Evolutionary conservation across 2,113 vertebrate species (phyloP).

Genomic region (Hippopotamus amphibius): DNA sequence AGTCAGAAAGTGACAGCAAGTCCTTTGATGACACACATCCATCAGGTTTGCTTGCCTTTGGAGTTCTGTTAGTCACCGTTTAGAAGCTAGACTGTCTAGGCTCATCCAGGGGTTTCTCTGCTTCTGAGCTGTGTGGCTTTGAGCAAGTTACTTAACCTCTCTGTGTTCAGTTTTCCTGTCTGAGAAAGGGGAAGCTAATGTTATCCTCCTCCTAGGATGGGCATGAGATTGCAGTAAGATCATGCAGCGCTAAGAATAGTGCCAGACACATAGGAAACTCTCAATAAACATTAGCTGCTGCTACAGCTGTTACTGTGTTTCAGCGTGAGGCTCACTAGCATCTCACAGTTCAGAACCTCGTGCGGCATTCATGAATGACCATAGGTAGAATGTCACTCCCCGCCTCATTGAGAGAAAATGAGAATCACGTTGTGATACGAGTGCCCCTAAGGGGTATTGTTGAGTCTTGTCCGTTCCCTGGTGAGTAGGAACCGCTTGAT

Average conservation of each 20-base stretch:
- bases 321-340: not conserved
- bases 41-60: conserved; percentile 77
- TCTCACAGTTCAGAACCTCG: not conserved
- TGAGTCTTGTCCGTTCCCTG: not conserved
- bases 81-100: not conserved
- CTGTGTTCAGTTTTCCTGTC: conserved; percentile 24
- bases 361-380: not conserved
- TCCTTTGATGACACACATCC: conserved; percentile 69
- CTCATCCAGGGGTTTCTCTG: not conserved
- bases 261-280: not conserved
- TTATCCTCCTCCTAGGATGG: not conserved
- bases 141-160: not conserved
- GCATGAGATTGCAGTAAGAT: not conserved
- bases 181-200: not conserved
- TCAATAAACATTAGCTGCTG: not conserved
- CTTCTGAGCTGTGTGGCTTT: conserved; percentile 38
- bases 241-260: not conserved
- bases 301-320: not conserved
- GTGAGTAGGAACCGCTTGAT: not conserved
- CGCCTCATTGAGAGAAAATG: not conserved
- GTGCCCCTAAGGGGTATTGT: not conserved
- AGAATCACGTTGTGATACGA: not conserved
- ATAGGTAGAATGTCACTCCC: not conserved
- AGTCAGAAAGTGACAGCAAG: conserved; percentile 83
- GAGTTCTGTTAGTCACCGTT: not conserved